A percentile compares a stretch with the other conserved stretches of the same genome.
Evolutionary conservation across 2,888 invertebrate genomes (phyloP).

Genomic region (Brachyptera putata): DNA sequence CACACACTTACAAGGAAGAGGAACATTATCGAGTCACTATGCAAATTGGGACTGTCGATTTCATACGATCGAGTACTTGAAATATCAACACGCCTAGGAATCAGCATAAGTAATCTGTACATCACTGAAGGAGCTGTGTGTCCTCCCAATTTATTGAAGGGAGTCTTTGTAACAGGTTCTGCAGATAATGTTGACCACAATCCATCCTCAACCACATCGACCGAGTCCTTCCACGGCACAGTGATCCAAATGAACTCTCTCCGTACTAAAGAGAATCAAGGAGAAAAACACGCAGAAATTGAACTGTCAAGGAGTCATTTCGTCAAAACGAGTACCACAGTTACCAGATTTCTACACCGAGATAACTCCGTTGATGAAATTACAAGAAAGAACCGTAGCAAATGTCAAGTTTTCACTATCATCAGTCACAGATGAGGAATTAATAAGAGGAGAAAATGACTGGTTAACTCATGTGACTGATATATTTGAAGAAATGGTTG

Average conservation of each 20-base stretch:
- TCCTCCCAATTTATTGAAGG: not conserved
- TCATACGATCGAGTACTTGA: not conserved
- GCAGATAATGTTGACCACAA: slow-evolving; percentile 5
- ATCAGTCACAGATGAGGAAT: not conserved
- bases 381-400: not conserved
- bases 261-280: not conserved
- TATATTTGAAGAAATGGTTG: no score
- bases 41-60: not conserved
- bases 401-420: not conserved
- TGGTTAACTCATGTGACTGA: not conserved
- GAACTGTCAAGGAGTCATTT: not conserved
- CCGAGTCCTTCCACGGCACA: slow-evolving; percentile 8
- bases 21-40: not conserved
- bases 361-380: not conserved
- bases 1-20: not conserved
- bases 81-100: not conserved
- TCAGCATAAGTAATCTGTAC: not conserved
- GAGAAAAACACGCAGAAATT: not conserved
- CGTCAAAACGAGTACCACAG: not conserved
- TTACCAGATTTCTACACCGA: slow-evolving; percentile 1
- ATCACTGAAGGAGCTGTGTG: not conserved
- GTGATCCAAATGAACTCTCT: not conserved
- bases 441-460: not conserved
- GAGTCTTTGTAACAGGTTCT: not conserved
- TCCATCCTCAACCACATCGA: slow-evolving; percentile 5